Base-by-base conservation (phyloP, 2,113 vertebrate species). In the Phaetusa simplex region DNA sequence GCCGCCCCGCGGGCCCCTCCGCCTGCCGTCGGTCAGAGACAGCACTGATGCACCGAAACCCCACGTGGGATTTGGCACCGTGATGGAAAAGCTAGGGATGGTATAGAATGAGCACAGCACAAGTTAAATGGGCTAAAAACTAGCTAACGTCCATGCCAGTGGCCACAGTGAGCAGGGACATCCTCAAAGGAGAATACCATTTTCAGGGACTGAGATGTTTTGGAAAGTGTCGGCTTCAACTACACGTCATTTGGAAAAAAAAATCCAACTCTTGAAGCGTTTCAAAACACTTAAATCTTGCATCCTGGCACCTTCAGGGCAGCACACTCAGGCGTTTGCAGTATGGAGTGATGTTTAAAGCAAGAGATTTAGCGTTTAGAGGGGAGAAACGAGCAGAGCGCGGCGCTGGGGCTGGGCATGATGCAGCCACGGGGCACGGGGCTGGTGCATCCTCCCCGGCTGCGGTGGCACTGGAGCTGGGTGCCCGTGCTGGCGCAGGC, bases 281-380 rank as follows among this genome's bases (percentile, higher is more conserved):
- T 81, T 86, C 67, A 40, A 42, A 88, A 11, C 76, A 8, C 5
- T 7, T 8, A 7, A 24, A 5, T 32, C 40, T 38, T 10, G 1
- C 49, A 55, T 34, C 23, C 30, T 56, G 76, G 32, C 83, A 45
- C 40, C 71, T 45, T 56, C 71, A 22, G 79, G 53, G 49, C 78
- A 49, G 59, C 1, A 0, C 55, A 4, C 15, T 36, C 36, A 0
- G 38, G 65, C 0, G 0, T 36, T 32, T 13, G 26, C n/a, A 0
- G 1, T 36, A 27, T 1, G 4, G 52, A 23, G 66, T 0, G 82
- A 61, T 8, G 49, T 2, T 64, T 62, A 14, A 20, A 79, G 45
- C 1, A 8, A 43, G 56, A 38, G 12, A 8, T 11, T 27, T 7
- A 0, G 42, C 2, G 32, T 13, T 40, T 0, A 38, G 66, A 61